Base-by-base conservation (phyloP, 2,113 vertebrate genomes). In the Callopanchax toddi region DNA sequence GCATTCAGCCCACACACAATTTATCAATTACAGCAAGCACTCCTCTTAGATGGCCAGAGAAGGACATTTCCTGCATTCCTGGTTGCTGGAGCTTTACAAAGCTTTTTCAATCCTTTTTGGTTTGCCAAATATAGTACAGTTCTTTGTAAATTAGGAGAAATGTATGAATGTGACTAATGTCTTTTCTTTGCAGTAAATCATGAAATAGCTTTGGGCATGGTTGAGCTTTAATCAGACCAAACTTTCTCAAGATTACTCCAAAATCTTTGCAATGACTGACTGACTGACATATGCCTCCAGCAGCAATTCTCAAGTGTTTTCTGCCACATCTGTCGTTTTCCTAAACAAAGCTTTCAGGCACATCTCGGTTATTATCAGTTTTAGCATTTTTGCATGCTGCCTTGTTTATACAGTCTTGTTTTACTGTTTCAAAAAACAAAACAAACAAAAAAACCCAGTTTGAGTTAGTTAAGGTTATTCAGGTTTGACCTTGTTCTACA, bases 401-500 rank as follows among this genome's bases (percentile, higher is more conserved):
- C 5, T 25, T 23, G 20, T 57, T 6, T 54, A 0, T 61, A 45
- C 11, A 74, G 64, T 68, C 60, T 56, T 78, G 48, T 78, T 78
- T 67, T 49, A 67, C 1, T 69, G 65, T 44, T 67, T 22, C 83
- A 62, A 50, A 34, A n/a, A n/a, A n/a, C n/a, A n/a, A n/a, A n/a
- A n/a, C n/a, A n/a, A n/a, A n/a, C n/a, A n/a, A n/a, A n/a, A n/a
- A 58, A 67, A 58, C 23, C 51, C 69, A 40, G 54, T 75, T 67
- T 62, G 40, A 37, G 75, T 70, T 71, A 54, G 32, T 37, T 63
- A 57, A 59, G 79, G 77, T 86, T 73, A 71, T 70, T 78, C 78
- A 84, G 79, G 67, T 78, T 69, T 75, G 86, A 86, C 86, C 82
- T 86, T 20, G 34, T 81, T 86, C 76, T 76, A 82, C 76, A 81